A percentile compares a stretch with the other conserved stretches of the same genome.
Evolutionary conservation across 2,113 vertebrate genomes (phyloP).

Genomic region (Corythoichthys intestinalis): DNA sequence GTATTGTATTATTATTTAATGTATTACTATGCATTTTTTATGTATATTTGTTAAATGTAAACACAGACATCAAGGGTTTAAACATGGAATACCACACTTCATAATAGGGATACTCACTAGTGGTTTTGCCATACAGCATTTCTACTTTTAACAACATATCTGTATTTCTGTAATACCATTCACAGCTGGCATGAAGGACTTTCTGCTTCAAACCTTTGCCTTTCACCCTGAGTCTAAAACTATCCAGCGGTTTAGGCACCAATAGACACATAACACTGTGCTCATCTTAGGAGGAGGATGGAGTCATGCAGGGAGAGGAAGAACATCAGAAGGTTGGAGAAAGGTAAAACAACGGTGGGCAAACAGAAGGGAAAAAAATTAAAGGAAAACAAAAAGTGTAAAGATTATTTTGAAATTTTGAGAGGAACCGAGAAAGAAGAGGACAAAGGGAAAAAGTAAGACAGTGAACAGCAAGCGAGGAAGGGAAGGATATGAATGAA

Average conservation of each 20-base stretch:
- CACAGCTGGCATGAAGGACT: conserved; percentile 84
- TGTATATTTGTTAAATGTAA: too few species aligned
- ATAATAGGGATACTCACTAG: neutral
- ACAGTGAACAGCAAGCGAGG: conserved; percentile 5
- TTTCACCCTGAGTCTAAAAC: conserved; percentile 87
- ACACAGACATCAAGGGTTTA: too few species aligned
- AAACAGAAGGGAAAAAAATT: too few species aligned
- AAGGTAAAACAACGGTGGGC: neutral
- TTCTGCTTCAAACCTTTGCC: conserved; percentile 86
- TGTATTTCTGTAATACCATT: conserved; percentile 69
- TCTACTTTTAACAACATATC: neutral
- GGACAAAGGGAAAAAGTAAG: neutral
- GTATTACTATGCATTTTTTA: too few species aligned
- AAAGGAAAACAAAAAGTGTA: neutral
- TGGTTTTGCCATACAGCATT: neutral
- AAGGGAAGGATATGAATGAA: conserved; percentile 15
- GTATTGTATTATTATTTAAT: too few species aligned
- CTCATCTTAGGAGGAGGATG: conserved; percentile 79
- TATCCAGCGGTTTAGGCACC: conserved; percentile 90
- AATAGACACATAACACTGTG: conserved; percentile 86
- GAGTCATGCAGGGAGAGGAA: neutral
- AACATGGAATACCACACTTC: neutral
- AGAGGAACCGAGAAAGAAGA: neutral
- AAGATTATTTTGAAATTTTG: neutral
- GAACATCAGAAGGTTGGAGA: neutral